Conservation (phyloP, 2,113 vertebrate genomes). For the Takifugu bimaculatus region DNA sequence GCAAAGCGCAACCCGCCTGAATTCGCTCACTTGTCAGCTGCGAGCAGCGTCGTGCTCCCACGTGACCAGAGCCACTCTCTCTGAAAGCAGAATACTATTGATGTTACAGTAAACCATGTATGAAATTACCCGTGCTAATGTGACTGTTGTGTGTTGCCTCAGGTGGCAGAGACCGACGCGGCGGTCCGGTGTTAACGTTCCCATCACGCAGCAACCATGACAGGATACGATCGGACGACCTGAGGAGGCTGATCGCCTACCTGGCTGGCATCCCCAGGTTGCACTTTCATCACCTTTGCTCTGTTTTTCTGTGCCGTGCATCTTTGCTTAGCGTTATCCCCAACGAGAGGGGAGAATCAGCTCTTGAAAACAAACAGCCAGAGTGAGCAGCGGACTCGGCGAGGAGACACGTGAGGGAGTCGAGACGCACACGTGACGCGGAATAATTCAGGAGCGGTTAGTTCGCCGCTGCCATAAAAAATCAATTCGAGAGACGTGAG, state of each 20-base stretch:
- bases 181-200: constrained; percentile 95
- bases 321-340: background rate
- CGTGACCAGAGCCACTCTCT: constrained; percentile 18
- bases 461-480: constrained; percentile 24
- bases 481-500: constrained; percentile 21
- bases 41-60: constrained; percentile 32
- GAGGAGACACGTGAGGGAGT: constrained; percentile 36
- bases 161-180: constrained; percentile 97
- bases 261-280: constrained; percentile 96
- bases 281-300: constrained; percentile 10
- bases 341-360: background rate
- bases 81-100: background rate
- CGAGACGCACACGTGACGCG: constrained; percentile 42
- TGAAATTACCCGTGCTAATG: background rate
- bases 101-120: background rate
- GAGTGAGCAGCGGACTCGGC: constrained; percentile 18
- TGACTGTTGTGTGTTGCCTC: constrained; percentile 30
- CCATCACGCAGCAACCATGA: constrained; percentile 98
- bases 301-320: background rate
- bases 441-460: constrained; percentile 41
- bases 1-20: constrained; percentile 40
- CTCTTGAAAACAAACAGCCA: background rate
- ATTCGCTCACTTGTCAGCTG: constrained; percentile 45
- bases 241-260: constrained; percentile 93
- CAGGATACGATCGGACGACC: constrained; percentile 97